phyloP scores from a whole-genome alignment of 2,113 vertebrate species.

The Dermatemys mawii region DNA sequence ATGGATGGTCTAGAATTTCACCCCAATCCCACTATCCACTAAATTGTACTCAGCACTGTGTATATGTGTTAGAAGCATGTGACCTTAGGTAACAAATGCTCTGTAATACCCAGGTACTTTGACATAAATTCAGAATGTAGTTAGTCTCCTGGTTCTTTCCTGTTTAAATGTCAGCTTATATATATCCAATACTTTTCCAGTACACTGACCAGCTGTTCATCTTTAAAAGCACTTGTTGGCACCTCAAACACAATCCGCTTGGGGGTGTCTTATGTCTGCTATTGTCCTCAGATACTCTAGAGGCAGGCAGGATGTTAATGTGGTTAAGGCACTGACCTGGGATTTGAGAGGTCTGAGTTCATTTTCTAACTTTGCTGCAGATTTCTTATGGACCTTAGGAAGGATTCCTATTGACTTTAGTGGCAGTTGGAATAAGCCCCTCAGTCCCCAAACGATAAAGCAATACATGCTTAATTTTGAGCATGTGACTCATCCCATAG shows the following conservation, averaged over 20 bases:
- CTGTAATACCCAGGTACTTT: slow-evolving; percentile 39
- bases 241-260: slow-evolving; percentile 45
- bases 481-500: background rate
- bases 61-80: slow-evolving; percentile 14
- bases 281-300: background rate
- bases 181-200: slow-evolving; percentile 67
- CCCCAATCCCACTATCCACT: slow-evolving; percentile 4
- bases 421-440: background rate
- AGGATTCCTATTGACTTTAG: background rate
- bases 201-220: slow-evolving; percentile 61
- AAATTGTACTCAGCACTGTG: background rate
- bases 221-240: slow-evolving; percentile 57
- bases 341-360: accelerated
- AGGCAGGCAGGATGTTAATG: slow-evolving; percentile 11
- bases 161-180: slow-evolving; percentile 46
- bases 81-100: slow-evolving; percentile 41
- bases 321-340: background rate
- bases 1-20: slow-evolving; percentile 48
- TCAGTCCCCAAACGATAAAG: background rate
- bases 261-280: slow-evolving; percentile 17
- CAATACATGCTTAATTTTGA: background rate
- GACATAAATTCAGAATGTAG: slow-evolving; percentile 50
- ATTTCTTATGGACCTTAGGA: background rate
- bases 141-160: slow-evolving; percentile 30
- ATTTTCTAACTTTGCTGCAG: background rate